A percentile compares a stretch with the other conserved stretches of the same genome.
Conservation (phyloP, 2,797 vertebrate genomes). For the Balearica regulorum region DNA sequence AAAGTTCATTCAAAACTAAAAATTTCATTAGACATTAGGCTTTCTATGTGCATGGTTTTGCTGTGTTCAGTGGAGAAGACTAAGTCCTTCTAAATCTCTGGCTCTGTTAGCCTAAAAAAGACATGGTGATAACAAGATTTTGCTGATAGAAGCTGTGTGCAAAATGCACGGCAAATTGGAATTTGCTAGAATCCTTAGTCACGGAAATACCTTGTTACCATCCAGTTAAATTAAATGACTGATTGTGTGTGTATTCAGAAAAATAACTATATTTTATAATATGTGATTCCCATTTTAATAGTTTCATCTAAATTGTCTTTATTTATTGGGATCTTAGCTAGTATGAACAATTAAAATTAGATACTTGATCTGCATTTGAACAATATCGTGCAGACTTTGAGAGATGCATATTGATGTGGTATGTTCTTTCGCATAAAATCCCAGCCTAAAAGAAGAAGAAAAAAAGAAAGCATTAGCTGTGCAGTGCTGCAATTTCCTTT, state of each 20-base stretch:
- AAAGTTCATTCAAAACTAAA: not conserved
- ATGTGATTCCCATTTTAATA: not conserved
- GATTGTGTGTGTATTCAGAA: not conserved
- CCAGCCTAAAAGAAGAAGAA: not conserved
- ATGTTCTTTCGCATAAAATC: not conserved
- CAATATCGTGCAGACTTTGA: not conserved
- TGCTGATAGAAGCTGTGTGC: not conserved
- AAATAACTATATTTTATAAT: not conserved
- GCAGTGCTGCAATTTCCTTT: not conserved
- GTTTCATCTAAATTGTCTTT: not conserved
- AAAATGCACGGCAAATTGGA: not conserved
- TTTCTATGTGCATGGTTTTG: not conserved
- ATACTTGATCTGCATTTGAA: not conserved
- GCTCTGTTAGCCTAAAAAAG: not conserved
- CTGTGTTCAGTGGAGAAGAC: not conserved
- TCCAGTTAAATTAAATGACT: not conserved
- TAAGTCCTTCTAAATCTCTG: not conserved
- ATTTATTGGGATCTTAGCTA: not conserved
- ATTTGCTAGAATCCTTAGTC: not conserved
- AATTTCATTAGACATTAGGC: not conserved
- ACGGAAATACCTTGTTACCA: not conserved
- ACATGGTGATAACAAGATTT: not conserved
- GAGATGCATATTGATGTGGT: not conserved
- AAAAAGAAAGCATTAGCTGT: rapidly evolving
- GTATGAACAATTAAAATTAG: not conserved